phyloP scores from a whole-genome alignment of 1,140 invertebrate species.

The Bombus confusus region DNA sequence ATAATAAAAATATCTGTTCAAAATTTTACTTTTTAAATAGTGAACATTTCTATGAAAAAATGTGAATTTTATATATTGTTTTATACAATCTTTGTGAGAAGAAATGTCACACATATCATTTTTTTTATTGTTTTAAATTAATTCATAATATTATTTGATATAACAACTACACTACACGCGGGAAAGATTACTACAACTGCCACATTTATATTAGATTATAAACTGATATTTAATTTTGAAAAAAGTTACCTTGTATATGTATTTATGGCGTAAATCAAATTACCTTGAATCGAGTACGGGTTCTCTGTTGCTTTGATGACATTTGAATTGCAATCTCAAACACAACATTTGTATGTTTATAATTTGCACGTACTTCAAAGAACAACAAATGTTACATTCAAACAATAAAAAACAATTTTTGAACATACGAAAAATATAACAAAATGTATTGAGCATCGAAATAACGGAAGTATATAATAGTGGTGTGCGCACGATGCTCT shows the following conservation, averaged over 20 bases:
- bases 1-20: not conserved
- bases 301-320: constrained; percentile 72
- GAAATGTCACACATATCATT: not conserved
- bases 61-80: not conserved
- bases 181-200: not conserved
- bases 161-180: not conserved
- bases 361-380: constrained; percentile 7
- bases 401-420: not conserved
- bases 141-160: not conserved
- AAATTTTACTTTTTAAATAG: not conserved
- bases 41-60: not conserved
- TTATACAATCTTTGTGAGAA: not conserved
- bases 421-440: constrained; percentile 13
- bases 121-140: not conserved
- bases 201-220: not conserved
- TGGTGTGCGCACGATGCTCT: constrained; percentile 4
- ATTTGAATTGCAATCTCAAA: constrained; percentile 68
- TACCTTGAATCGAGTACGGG: constrained; percentile 76
- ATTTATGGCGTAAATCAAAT: constrained; percentile 6
- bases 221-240: not conserved
- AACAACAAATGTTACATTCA: not conserved
- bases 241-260: constrained; percentile 8
- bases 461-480: constrained; percentile 6
- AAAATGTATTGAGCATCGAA: constrained; percentile 25
- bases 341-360: constrained; percentile 37